Conservation (phyloP, 2,113 vertebrate species). For the Acanthisitta chloris region DNA sequence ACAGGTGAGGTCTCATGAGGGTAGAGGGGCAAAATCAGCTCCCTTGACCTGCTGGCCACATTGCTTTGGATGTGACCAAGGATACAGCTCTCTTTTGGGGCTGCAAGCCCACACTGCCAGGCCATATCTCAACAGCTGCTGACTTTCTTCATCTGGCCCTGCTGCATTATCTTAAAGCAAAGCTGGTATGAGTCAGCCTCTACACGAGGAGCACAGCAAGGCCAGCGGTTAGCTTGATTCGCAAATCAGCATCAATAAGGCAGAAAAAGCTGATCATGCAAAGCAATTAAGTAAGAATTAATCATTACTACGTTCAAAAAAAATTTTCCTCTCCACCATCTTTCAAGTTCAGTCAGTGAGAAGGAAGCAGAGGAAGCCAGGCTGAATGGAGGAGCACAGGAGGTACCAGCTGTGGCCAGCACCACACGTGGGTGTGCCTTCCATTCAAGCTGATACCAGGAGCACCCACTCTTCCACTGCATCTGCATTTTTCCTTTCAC, state of each 20-base stretch:
- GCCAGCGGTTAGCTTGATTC: background rate
- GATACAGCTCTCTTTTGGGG: background rate
- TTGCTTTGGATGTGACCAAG: background rate
- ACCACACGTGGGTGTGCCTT: rapidly evolving
- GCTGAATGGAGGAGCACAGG: background rate
- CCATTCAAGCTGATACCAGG: background rate
- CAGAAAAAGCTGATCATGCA: background rate
- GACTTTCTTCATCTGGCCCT: background rate
- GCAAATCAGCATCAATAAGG: background rate
- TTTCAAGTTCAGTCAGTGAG: background rate
- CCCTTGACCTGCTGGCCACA: background rate
- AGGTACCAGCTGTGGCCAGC: background rate
- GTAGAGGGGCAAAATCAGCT: background rate
- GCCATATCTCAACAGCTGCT: background rate
- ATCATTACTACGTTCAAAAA: background rate
- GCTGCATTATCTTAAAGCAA: background rate
- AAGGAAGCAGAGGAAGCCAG: background rate
- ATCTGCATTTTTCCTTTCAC: background rate
- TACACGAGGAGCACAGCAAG: rapidly evolving
- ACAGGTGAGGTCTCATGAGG: background rate
- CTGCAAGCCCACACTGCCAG: background rate
- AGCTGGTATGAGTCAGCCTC: background rate
- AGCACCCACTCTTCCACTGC: background rate
- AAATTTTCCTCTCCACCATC: background rate
- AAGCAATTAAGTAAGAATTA: background rate